Conservation (phyloP, 2,888 invertebrate species). For the Eulithis testata region DNA sequence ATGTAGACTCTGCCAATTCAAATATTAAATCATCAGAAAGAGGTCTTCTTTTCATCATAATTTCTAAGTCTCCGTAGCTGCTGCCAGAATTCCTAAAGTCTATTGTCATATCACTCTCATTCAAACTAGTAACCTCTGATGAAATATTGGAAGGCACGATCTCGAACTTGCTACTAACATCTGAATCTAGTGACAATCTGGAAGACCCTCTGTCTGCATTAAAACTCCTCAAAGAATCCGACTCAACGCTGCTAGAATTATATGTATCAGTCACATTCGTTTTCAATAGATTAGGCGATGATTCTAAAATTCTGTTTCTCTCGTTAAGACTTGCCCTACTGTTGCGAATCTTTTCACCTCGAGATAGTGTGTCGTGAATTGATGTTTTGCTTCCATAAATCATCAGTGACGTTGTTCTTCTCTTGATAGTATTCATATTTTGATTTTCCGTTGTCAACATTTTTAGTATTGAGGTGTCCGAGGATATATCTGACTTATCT, state of each 20-base stretch:
- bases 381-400: conserved; percentile 80
- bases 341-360: conserved; percentile 78
- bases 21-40: conserved; percentile 90
- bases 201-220: conserved; percentile 79
- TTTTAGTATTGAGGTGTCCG: conserved; percentile 79
- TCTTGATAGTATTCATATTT: conserved; percentile 73
- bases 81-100: conserved; percentile 79
- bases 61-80: conserved; percentile 81
- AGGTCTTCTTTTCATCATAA: conserved; percentile 88
- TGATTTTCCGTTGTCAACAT: conserved; percentile 78
- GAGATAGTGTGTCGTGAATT: conserved; percentile 79
- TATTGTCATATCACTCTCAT: conserved; percentile 77
- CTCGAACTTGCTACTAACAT: conserved; percentile 81
- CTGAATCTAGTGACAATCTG: conserved; percentile 76
- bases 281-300: conserved; percentile 56
- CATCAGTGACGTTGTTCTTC: conserved; percentile 80
- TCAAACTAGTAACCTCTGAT: conserved; percentile 73
- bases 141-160: conserved; percentile 71
- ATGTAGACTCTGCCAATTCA: conserved; percentile 86
- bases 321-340: conserved; percentile 77
- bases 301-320: conserved; percentile 61
- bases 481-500: conserved; percentile 75
- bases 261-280: conserved; percentile 67
- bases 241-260: conserved; percentile 71
- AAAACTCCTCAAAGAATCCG: conserved; percentile 75